phyloP scores from a whole-genome alignment of 2,797 vertebrate genomes.

The Thalassophryne amazonica region DNA sequence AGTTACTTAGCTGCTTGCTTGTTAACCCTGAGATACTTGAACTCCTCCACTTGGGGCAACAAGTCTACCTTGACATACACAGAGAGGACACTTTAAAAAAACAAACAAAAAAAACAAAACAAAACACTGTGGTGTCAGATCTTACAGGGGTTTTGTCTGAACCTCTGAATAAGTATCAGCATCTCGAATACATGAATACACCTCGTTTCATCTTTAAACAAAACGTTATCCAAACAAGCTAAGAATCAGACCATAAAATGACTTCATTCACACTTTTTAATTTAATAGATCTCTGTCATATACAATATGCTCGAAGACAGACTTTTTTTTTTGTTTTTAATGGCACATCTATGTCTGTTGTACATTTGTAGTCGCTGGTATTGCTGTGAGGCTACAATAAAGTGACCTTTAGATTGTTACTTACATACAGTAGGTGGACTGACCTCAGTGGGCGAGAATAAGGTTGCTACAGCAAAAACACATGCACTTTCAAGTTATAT shows the following conservation, averaged over 20 bases:
- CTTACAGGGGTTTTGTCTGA: too few relatives aligned
- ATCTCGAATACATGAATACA: too few relatives aligned
- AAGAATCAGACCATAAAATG: not conserved
- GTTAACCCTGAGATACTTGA: too few relatives aligned
- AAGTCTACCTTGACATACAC: too few relatives aligned
- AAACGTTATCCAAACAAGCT: not conserved
- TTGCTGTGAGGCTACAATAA: constrained; percentile 74
- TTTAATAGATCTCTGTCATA: constrained; percentile 75
- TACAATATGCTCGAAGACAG: constrained; percentile 76
- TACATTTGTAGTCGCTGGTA: constrained; percentile 75
- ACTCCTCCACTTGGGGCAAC: too few relatives aligned
- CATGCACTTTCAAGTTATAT: constrained; percentile 75
- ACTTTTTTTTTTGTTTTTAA: too few relatives aligned
- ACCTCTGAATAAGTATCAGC: too few relatives aligned
- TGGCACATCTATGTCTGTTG: constrained; percentile 74
- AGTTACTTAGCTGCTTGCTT: too few relatives aligned
- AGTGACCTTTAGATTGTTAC: constrained; percentile 59
- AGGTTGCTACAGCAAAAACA: constrained; percentile 70
- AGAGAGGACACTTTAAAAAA: too few relatives aligned
- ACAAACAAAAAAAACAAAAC: not conserved
- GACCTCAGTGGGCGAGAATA: constrained; percentile 48
- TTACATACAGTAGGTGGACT: constrained; percentile 51
- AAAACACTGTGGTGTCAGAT: not conserved
- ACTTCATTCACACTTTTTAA: constrained; percentile 55
- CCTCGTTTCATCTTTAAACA: too few relatives aligned